A percentile compares a stretch with the other conserved stretches of the same genome.
Conservation (phyloP, 2,797 vertebrate species). For the Acanthurus tractus region DNA sequence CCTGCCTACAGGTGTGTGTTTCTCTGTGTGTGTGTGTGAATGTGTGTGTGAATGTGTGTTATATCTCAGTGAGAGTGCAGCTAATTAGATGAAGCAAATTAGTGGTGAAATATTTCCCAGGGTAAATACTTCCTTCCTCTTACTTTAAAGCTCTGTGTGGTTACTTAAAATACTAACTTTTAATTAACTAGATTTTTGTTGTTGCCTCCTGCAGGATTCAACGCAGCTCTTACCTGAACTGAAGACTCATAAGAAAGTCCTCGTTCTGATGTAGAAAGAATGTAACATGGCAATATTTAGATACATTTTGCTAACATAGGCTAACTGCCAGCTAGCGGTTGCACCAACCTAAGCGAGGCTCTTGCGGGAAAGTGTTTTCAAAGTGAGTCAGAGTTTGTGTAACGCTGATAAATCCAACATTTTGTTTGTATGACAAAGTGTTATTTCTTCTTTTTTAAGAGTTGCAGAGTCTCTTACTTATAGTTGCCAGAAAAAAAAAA, state of each 20-base stretch:
- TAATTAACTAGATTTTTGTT: neutral
- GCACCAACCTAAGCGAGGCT: too few relatives aligned
- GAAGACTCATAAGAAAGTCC: too few relatives aligned
- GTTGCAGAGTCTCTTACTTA: neutral
- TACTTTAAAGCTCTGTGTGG: neutral
- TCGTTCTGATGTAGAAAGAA: too few relatives aligned
- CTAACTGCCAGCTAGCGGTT: too few relatives aligned
- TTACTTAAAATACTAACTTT: neutral
- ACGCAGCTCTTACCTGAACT: neutral
- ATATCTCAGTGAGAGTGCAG: slow-evolving; percentile 2
- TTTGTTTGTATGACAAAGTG: neutral
- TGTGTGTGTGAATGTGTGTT: slow-evolving; percentile 28
- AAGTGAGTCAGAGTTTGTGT: too few relatives aligned
- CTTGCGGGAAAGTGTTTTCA: too few relatives aligned
- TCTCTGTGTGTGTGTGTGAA: slow-evolving; percentile 27
- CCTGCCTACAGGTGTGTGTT: slow-evolving; percentile 74
- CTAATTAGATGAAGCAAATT: neutral
- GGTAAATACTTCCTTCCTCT: neutral
- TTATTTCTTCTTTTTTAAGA: neutral
- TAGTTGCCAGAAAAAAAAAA: neutral
- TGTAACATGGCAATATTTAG: too few relatives aligned
- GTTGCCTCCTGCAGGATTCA: neutral
- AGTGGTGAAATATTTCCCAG: slow-evolving; percentile 15
- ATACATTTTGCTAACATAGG: too few relatives aligned
- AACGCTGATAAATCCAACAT: too few relatives aligned